Conservation (phyloP, 1,140 invertebrate species). For the Alviniconcha marisindica region DNA sequence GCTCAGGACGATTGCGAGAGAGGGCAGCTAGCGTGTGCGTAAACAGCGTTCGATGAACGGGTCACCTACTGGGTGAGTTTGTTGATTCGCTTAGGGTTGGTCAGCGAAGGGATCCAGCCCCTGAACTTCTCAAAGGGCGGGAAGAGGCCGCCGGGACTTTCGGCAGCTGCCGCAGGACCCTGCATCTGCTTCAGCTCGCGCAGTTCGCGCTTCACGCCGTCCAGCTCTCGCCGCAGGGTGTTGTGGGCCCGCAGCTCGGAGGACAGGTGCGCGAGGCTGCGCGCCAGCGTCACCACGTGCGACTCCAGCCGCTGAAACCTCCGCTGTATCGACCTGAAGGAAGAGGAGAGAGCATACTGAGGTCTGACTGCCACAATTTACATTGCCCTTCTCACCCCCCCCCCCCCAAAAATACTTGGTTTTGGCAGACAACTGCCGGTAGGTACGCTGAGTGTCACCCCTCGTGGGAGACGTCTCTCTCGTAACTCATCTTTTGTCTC, state of each 20-base stretch:
- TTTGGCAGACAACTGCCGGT: too few species aligned
- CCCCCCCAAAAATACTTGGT: too few species aligned
- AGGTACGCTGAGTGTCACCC: neutral
- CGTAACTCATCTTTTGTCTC: too few species aligned
- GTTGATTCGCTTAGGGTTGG: constrained; percentile 83
- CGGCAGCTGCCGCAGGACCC: constrained; percentile 21
- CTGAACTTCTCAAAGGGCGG: constrained; percentile 71
- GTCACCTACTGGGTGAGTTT: constrained; percentile 77
- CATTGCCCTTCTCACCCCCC: too few species aligned
- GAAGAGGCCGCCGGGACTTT: constrained; percentile 25
- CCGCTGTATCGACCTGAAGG: constrained; percentile 86
- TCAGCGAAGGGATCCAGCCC: constrained; percentile 76
- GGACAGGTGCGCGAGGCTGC: constrained; percentile 94
- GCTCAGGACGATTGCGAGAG: too few species aligned
- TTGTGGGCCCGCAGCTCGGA: constrained; percentile 95
- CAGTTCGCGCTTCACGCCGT: constrained; percentile 90
- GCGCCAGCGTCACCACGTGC: constrained; percentile 92
- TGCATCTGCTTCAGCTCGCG: constrained; percentile 82
- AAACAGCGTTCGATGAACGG: neutral
- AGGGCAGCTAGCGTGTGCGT: neutral
- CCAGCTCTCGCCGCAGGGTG: constrained; percentile 91
- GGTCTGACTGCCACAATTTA: neutral
- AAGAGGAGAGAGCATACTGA: neutral
- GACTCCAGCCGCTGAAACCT: constrained; percentile 93
- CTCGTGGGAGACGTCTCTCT: too few species aligned